Evolutionary conservation across 2,797 vertebrate genomes (phyloP).

Genomic region (Heterohyrax brucei): DNA sequence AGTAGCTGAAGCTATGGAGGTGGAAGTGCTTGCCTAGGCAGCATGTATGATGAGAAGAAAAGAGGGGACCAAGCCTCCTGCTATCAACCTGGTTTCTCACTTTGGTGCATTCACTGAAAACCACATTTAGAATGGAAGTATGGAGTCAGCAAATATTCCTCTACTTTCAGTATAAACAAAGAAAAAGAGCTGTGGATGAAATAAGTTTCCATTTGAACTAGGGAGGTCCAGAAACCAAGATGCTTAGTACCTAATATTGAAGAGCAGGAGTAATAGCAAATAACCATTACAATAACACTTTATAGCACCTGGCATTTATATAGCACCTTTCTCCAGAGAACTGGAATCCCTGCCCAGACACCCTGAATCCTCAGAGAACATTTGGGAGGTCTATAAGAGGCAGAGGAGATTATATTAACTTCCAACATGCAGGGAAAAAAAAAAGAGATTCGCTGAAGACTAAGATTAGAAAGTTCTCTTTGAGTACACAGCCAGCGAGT

Average conservation of each 20-base stretch:
- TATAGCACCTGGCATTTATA: background rate
- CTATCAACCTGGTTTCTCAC: background rate
- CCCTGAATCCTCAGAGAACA: background rate
- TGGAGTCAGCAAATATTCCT: background rate
- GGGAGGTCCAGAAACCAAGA: slow-evolving; percentile 4
- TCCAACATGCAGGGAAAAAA: background rate
- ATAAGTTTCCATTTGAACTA: slow-evolving; percentile 21
- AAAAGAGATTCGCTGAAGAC: background rate
- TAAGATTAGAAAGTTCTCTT: background rate
- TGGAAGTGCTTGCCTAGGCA: background rate
- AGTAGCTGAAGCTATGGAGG: background rate
- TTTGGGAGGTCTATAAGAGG: background rate
- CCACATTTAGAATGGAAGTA: background rate
- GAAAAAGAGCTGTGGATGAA: background rate
- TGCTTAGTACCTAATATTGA: background rate
- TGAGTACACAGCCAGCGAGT: background rate
- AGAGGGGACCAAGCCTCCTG: background rate
- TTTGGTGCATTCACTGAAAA: background rate
- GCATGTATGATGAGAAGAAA: background rate
- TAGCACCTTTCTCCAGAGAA: slow-evolving; percentile 37
- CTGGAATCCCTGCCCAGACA: slow-evolving; percentile 28
- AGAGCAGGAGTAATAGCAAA: slow-evolving; percentile 17
- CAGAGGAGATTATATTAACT: background rate
- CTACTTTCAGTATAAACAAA: background rate
- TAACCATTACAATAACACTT: slow-evolving; percentile 26